Base-by-base conservation (phyloP, 2,888 invertebrate genomes). In the Microctonus aethiopoides region DNA sequence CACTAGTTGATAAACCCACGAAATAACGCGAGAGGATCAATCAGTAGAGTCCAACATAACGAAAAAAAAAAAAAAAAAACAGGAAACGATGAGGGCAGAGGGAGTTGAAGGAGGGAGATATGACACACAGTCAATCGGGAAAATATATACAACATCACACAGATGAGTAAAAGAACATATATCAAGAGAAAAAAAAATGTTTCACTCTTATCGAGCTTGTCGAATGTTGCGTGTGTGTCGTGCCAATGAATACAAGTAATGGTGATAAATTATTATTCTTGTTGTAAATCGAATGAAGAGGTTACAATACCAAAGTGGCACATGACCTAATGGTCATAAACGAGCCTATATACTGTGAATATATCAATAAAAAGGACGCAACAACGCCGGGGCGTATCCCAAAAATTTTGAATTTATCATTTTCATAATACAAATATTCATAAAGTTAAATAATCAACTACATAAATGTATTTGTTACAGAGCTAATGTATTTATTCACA, bases 351-450 rank as follows among this genome's bases (percentile, higher is more conserved):
- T 57, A 20, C 7, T 54, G 24, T 1, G 32, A 57, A 32, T n/a
- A 57, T 57, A 26, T 56, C 24, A 13, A 57, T 39, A 52, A 51
- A 46, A 61, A 51, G 26, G 22, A 62, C 52, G 29, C 26, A 20
- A 20, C 22, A 16, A 63, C 36, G 46, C 70, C 74, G 75, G 81
- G 80, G 81, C 79, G 81, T 80, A 82, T 78, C 79, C 80, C 81
- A 68, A 77, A 78, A 76, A 29, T 36, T 6, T n/a, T n/a, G 16
- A 9, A 63, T 39, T 63, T 26, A 24, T 62, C 46, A 3, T 26
- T 41, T 46, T 24, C 16, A n/a, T n/a, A 11, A n/a, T 7, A 57
- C 32, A 29, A 34, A 13, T 54, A 54, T 24, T 26, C 24, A 10
- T 10, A 11, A n/a, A 13, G 24, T 54, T 46, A n/a, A 1, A 36